Base-by-base conservation (phyloP, 2,888 invertebrate genomes). In the Quadroppia sp. region DNA sequence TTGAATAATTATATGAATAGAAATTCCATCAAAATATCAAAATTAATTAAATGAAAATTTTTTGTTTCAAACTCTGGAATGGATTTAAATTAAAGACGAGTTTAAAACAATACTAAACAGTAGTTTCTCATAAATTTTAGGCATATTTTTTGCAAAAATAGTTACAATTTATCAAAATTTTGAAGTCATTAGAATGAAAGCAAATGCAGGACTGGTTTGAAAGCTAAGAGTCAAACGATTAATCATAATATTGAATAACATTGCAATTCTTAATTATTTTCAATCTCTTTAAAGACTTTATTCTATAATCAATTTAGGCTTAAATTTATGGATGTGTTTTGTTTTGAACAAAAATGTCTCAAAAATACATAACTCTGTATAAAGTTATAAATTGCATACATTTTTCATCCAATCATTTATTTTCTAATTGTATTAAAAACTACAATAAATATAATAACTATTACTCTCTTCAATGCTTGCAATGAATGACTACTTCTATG, bases 201-300 rank as follows among this genome's bases (percentile, higher is more conserved):
- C 17, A 50, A n/a, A n/a, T 4, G 17, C 50, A 50, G 4, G 36
- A 7, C 36, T 7, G 36, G 4, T 36, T 11, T 36, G 36, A 36
- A 36, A 4, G 11, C 11, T 36, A 7, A 7, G 36, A 36, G 36
- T 36, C 36, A 50, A 50, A 17, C 15, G 50, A 50, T 50, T 50
- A 50, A 50, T 50, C 50, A 50, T 17, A 50, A 50, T 20, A 50
- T 50, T 50, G 50, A 50, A 50, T 50, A 50, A 50, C 50, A 50
- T 50, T 11, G 50, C 6, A 50, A 50, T 50, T n/a, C 4, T 6
- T 50, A 9, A 50, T 9, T 50, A 9, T 9, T 20, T n/a, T 6
- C 4, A 50, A n/a, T 17, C 50, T 50, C 50, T n/a, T 17, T 50
- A 50, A 50, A 50, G 36, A 36, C 36, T 36, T 36, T 7, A 36